Percentiles rank a stretch among this genome's conserved stretches.
Conservation (phyloP, 2,888 invertebrate genomes). For the Thumatha senex region DNA sequence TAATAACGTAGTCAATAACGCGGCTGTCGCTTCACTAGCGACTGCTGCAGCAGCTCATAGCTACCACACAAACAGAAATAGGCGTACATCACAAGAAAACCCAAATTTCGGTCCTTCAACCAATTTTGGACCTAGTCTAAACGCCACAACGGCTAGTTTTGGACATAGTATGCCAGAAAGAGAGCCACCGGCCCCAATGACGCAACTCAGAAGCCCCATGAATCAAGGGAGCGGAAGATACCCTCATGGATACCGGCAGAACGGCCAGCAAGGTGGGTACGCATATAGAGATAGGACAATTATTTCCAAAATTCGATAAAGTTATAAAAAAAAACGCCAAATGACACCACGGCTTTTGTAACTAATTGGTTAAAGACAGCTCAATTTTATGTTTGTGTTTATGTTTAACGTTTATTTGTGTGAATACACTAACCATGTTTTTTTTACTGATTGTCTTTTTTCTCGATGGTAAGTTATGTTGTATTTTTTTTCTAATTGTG, state of each 20-base stretch:
- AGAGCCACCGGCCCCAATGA: constrained; percentile 75
- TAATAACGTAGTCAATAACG: constrained; percentile 80
- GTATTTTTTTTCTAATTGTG: constrained; percentile 41
- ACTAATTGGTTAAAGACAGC: constrained; percentile 78
- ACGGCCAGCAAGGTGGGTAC: constrained; percentile 81
- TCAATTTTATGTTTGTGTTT: constrained; percentile 62
- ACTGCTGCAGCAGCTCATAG: constrained; percentile 78
- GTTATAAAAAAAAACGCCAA: constrained; percentile 52
- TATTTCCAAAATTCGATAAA: constrained; percentile 47
- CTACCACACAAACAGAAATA: constrained; percentile 75
- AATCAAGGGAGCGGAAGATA: constrained; percentile 76
- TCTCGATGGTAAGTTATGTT: constrained; percentile 61
- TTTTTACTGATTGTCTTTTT: constrained; percentile 30
- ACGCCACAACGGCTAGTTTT: constrained; percentile 71
- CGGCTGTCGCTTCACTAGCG: constrained; percentile 76
- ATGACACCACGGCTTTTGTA: constrained; percentile 75
- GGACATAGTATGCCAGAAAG: constrained; percentile 69
- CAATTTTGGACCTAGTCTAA: constrained; percentile 75
- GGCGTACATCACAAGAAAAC: constrained; percentile 76
- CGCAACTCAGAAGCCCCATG: constrained; percentile 72
- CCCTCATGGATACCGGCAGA: constrained; percentile 75
- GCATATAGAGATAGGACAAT: constrained; percentile 64
- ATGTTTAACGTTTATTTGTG: constrained; percentile 49
- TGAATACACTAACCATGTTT: constrained; percentile 57
- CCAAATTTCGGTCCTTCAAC: constrained; percentile 63